Percentiles rank a stretch among this genome's conserved stretches.
Conservation (phyloP, 2,888 invertebrate genomes). For the Drosophila mercatorum region DNA sequence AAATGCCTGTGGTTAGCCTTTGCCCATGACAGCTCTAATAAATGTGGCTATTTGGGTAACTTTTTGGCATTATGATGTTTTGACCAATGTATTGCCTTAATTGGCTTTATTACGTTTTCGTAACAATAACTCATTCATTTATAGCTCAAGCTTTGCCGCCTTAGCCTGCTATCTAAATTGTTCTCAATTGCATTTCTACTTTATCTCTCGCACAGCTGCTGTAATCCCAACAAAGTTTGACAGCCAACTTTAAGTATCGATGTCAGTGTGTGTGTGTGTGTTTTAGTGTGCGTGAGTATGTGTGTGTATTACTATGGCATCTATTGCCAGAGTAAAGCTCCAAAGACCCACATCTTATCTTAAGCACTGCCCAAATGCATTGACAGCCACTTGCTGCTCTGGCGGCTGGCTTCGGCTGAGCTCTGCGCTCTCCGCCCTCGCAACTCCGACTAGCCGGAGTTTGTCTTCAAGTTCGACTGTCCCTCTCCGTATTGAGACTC, state of each 20-base stretch:
- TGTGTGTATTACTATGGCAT: neutral
- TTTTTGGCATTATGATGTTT: constrained; percentile 7
- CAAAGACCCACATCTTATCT: constrained; percentile 59
- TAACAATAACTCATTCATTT: constrained; percentile 33
- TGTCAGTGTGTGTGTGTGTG: constrained; percentile 5
- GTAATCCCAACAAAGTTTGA: constrained; percentile 49
- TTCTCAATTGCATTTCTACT: constrained; percentile 44
- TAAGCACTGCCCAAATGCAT: constrained; percentile 64
- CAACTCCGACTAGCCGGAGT: constrained; percentile 8
- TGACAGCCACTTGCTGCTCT: constrained; percentile 75
- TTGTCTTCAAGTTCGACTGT: constrained; percentile 11
- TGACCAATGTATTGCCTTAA: constrained; percentile 21
- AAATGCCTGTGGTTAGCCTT: neutral
- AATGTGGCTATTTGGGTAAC: constrained; percentile 15
- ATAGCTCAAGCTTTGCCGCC: constrained; percentile 14
- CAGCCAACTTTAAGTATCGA: constrained; percentile 39
- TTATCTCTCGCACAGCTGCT: constrained; percentile 10
- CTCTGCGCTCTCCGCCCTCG: neutral
- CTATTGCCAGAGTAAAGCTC: constrained; percentile 19
- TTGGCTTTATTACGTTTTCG: constrained; percentile 14
- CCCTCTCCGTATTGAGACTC: constrained; percentile 1
- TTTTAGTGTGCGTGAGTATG: constrained; percentile 3
- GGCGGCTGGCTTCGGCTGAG: constrained; percentile 1
- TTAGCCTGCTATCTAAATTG: constrained; percentile 48
- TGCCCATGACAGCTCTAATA: constrained; percentile 15